phyloP scores from a whole-genome alignment of 2,888 invertebrate genomes.

The Lochmaea crataegi region DNA sequence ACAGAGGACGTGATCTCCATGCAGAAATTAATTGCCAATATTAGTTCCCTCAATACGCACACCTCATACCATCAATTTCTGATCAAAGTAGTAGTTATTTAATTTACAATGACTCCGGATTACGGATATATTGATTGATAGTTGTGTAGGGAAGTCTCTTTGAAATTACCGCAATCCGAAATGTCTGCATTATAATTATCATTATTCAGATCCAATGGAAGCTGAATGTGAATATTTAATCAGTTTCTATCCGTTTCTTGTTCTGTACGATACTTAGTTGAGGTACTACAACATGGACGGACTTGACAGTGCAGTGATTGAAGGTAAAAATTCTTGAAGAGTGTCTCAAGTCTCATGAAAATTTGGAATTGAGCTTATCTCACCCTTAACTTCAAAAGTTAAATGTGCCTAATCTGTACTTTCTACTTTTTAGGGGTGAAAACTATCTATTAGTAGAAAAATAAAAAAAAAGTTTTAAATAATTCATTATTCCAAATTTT shows the following conservation, averaged over 20 bases:
- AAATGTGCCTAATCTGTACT: no score
- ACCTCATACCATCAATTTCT: conserved; percentile 51
- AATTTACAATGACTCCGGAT: conserved; percentile 51
- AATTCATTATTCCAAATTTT: no score
- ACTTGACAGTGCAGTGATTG: no score
- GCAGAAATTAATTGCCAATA: conserved; percentile 49
- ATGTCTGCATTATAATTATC: conserved; percentile 30
- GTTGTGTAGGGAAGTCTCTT: conserved; percentile 38
- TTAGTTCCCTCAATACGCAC: conserved; percentile 46
- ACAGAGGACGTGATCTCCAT: conserved; percentile 49
- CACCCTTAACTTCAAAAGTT: no score
- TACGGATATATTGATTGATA: conserved; percentile 46
- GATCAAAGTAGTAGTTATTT: conserved; percentile 51
- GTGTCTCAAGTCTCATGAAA: no score
- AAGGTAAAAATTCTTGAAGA: no score
- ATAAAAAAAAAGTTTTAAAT: no score
- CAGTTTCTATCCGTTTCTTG: conserved; percentile 13
- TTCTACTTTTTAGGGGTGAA: no score
- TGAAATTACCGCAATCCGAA: conserved; percentile 39
- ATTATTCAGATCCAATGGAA: conserved; percentile 27
- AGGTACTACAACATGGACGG: background rate
- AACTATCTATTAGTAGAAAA: no score
- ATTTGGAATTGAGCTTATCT: no score
- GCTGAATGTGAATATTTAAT: conserved; percentile 24
- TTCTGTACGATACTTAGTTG: background rate